Percentiles rank a stretch among this genome's conserved stretches.
These are phyloP conservation scores for Entomobrya proxima DNA, from an alignment of 2,888 invertebrate species.

Conservation along the genomic window DNA sequence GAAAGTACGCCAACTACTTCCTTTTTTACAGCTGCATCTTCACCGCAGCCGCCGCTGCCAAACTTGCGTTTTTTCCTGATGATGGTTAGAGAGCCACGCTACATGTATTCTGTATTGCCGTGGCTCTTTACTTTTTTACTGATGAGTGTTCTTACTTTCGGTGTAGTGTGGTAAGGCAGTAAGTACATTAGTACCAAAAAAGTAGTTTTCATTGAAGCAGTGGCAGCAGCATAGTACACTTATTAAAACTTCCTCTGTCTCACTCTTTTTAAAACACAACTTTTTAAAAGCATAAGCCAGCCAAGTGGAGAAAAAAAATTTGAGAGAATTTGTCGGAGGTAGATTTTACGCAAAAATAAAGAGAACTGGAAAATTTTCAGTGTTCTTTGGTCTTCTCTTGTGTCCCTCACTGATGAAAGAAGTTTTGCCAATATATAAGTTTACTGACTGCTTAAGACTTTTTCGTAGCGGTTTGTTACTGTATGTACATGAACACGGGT, in stretches of 20 bases:
- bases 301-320: slow-evolving; percentile 31
- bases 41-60: neutral
- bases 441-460: neutral
- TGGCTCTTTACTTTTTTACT: too few relatives aligned
- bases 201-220: neutral
- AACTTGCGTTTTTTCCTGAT: neutral
- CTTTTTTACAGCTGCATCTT: neutral
- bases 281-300: neutral
- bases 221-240: neutral
- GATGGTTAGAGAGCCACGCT: neutral
- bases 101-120: neutral
- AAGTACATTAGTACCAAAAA: neutral
- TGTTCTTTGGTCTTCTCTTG: too few relatives aligned
- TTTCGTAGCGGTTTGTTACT: too few relatives aligned
- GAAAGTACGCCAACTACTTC: neutral
- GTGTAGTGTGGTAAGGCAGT: too few relatives aligned
- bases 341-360: neutral
- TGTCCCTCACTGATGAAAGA: too few relatives aligned
- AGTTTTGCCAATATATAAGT: too few relatives aligned
- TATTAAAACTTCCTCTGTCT: neutral
- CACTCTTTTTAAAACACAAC: neutral
- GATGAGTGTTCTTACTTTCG: too few relatives aligned
- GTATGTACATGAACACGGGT: too few relatives aligned
- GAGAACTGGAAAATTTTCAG: neutral
- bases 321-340: neutral